phyloP scores from a whole-genome alignment of 1,140 invertebrate species.

The Drosophila biarmipes region DNA sequence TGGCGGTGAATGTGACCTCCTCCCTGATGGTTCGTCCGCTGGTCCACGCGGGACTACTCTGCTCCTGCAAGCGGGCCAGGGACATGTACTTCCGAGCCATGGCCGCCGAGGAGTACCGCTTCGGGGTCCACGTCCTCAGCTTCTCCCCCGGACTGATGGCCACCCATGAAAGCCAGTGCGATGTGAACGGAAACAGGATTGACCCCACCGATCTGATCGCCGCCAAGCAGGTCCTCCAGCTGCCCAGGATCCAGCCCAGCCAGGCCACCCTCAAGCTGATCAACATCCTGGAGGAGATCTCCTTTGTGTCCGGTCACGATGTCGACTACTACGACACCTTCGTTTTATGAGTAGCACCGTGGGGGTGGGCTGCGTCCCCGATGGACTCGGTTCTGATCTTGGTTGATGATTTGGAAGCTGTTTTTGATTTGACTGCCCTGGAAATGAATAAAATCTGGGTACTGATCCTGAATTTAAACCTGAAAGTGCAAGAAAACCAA shows the following conservation, averaged over 20 bases:
- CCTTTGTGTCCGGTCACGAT: slow-evolving; percentile 78
- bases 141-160: slow-evolving; percentile 97
- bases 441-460: slow-evolving; percentile 64
- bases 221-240: slow-evolving; percentile 5
- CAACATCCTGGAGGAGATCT: slow-evolving; percentile 73
- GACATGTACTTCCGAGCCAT: slow-evolving; percentile 96
- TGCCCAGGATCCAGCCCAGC: slow-evolving; percentile 52
- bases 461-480: slow-evolving; percentile 36
- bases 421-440: slow-evolving; percentile 28
- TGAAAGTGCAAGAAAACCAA: slow-evolving; percentile 42
- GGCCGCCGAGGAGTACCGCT: slow-evolving; percentile 87
- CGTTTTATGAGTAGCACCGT: slow-evolving; percentile 78
- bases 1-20: slow-evolving; percentile 96
- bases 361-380: slow-evolving; percentile 51
- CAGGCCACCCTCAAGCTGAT: slow-evolving; percentile 69
- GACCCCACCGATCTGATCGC: slow-evolving; percentile 41
- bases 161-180: slow-evolving; percentile 87
- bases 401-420: slow-evolving; percentile 27
- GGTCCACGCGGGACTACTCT: slow-evolving; percentile 91
- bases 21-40: slow-evolving; percentile 91
- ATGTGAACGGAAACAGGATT: slow-evolving; percentile 70
- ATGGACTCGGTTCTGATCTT: slow-evolving; percentile 29
- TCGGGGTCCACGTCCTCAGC: slow-evolving; percentile 90
- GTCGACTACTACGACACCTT: slow-evolving; percentile 81
- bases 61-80: slow-evolving; percentile 93